A percentile compares a stretch with the other conserved stretches of the same genome.
Evolutionary conservation across 1,140 invertebrate genomes (phyloP).

Genomic region (Tenebrio molitor): DNA sequence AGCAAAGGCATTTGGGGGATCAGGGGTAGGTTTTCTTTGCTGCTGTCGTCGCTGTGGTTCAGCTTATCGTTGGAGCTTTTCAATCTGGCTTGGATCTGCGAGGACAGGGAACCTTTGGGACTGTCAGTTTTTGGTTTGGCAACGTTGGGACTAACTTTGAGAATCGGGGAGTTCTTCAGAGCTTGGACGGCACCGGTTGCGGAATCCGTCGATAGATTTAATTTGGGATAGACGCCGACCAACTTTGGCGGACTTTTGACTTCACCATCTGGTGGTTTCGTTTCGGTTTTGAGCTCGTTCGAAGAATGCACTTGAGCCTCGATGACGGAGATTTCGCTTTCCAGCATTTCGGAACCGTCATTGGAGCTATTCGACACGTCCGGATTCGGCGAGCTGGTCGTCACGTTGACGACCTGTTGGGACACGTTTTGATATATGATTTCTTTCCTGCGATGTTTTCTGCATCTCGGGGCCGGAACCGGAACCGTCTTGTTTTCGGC

Average conservation of each 20-base stretch:
- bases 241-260: constrained; percentile 48
- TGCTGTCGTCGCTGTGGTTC: constrained; percentile 32
- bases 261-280: constrained; percentile 35
- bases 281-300: constrained; percentile 33
- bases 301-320: constrained; percentile 56
- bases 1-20: constrained; percentile 61
- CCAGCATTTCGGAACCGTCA: constrained; percentile 50
- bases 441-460: constrained; percentile 57
- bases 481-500: constrained; percentile 50
- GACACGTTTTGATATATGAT: constrained; percentile 61
- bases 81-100: constrained; percentile 63
- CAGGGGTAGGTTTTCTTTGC: constrained; percentile 48
- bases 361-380: constrained; percentile 51
- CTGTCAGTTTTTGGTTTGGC: constrained; percentile 62
- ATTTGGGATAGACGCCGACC: constrained; percentile 52
- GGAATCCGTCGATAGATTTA: neutral
- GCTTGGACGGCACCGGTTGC: constrained; percentile 43
- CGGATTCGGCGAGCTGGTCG: constrained; percentile 13
- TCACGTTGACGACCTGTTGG: neutral
- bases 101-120: constrained; percentile 63
- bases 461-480: constrained; percentile 62
- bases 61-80: constrained; percentile 51
- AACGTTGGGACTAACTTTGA: constrained; percentile 60
- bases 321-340: constrained; percentile 50
- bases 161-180: constrained; percentile 58